Base-by-base conservation (phyloP, 2,113 vertebrate genomes). In the Anolis sagrei region DNA sequence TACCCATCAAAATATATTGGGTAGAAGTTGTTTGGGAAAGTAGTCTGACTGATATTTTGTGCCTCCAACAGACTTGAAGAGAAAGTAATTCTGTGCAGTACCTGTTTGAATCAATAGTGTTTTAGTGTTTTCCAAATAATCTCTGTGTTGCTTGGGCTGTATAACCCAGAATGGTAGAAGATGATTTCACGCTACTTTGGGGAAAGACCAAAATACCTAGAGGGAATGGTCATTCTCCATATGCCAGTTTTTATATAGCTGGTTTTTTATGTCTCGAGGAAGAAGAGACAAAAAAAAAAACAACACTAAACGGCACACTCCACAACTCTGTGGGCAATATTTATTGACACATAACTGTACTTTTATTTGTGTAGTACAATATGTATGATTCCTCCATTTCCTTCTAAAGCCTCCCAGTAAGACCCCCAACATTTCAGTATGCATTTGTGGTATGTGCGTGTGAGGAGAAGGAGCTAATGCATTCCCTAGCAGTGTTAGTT, bases 21-120 rank as follows among this genome's bases (percentile, higher is more conserved):
- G 21, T 34, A 29, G 21, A 39, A 4, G n/a, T 14, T 14, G 2
- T 79, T 72, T 34, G 51, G 34, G 48, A 78, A 23, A 73, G 64
- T 81, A 58, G 8, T 83, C 34, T 87, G 36, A 16, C 39, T 89
- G 80, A 80, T 86, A 19, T 16, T 76, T 61, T 74, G 21, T 25
- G 19, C 10, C 51, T 13, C 32, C 49, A 34, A 5, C 2, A 16
- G 21, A 16, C 49, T 54, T 32, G 49, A 25, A 49, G 70, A 36
- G 34, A 61, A 74, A 54, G 14, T 61, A 44, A 39, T 34, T 29
- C 23, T 44, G 10, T 62, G 72, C 9, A 61, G 14, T 75, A 62
- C 19, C 25, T 64, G 7, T 32, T 62, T 75, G 34, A 83, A 74
- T 72, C 32, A 72, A 34, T 36, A 11, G 23, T 72, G 51, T 64